Evolutionary conservation across 1,140 invertebrate genomes (phyloP).

Genomic region (Plectrocnemia conspersa): DNA sequence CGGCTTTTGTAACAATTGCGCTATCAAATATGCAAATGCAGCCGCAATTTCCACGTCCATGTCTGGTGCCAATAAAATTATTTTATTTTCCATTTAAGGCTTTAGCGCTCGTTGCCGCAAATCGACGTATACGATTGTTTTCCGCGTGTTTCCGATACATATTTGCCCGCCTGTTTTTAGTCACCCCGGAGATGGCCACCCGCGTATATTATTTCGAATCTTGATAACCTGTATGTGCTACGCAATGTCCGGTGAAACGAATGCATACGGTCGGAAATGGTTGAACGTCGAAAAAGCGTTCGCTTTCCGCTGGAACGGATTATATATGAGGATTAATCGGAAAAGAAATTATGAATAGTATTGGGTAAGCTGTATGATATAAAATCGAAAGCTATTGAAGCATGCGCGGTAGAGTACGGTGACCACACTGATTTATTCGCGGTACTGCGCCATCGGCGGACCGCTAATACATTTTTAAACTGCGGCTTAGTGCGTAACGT

Average conservation of each 20-base stretch:
- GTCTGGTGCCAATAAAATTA: neutral
- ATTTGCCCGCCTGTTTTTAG: constrained; percentile 9
- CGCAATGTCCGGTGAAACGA: neutral
- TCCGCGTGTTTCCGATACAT: constrained; percentile 13
- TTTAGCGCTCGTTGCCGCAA: constrained; percentile 12
- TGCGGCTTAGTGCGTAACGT: no score
- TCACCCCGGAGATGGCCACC: neutral
- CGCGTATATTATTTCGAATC: constrained; percentile 3
- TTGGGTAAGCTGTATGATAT: no score
- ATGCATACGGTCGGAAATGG: neutral
- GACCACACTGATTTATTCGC: no score
- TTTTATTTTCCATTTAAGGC: constrained; percentile 11
- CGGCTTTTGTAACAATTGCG: neutral
- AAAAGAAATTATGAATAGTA: no score
- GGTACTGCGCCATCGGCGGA: no score
- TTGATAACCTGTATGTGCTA: constrained; percentile 1
- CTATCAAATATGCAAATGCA: constrained; percentile 5
- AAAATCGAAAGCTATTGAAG: no score
- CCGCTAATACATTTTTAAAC: no score
- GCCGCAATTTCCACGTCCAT: neutral
- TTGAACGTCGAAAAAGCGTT: no score
- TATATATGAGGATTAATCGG: no score
- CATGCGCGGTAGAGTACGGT: no score
- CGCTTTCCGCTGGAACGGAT: no score
- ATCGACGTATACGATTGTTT: constrained; percentile 5